Evolutionary conservation across 2,888 invertebrate genomes (phyloP).

Genomic region (Lasioglossum marginatum): DNA sequence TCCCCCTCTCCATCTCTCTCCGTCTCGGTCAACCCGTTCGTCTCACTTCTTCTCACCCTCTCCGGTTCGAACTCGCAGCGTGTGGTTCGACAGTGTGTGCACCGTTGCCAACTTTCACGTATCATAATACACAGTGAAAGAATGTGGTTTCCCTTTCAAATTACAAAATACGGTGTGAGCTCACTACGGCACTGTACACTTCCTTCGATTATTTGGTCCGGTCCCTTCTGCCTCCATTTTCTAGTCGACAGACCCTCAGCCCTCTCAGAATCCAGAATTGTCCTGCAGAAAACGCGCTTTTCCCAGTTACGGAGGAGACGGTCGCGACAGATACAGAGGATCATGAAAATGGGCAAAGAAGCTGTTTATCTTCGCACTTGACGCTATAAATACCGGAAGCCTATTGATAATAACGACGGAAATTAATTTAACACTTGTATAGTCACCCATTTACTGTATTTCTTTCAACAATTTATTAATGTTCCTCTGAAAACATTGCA

Average conservation of each 20-base stretch:
- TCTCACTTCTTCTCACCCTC: slow-evolving; percentile 44
- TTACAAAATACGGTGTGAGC: slow-evolving; percentile 81
- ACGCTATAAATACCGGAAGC: too few relatives aligned
- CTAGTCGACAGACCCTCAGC: background rate
- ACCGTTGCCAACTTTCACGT: slow-evolving; percentile 83
- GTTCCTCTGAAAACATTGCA: too few relatives aligned
- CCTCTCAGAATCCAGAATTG: background rate
- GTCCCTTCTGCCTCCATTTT: slow-evolving; percentile 17
- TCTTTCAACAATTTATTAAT: too few relatives aligned
- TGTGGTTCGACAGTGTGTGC: slow-evolving; percentile 63
- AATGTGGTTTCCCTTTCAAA: slow-evolving; percentile 84
- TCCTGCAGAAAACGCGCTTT: too few relatives aligned
- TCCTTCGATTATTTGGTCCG: slow-evolving; percentile 71
- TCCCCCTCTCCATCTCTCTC: slow-evolving; percentile 39
- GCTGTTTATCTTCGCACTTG: too few relatives aligned
- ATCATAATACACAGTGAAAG: slow-evolving; percentile 83
- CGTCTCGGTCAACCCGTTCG: slow-evolving; percentile 11
- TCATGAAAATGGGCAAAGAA: too few relatives aligned
- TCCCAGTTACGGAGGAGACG: too few relatives aligned
- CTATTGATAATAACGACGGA: too few relatives aligned
- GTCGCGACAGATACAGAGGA: too few relatives aligned
- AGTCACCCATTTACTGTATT: too few relatives aligned
- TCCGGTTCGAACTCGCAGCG: slow-evolving; percentile 17
- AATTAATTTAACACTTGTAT: too few relatives aligned
- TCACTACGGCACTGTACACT: slow-evolving; percentile 64